Base-by-base conservation (phyloP, 2,888 invertebrate species). In the Trissoscelio sp. region DNA sequence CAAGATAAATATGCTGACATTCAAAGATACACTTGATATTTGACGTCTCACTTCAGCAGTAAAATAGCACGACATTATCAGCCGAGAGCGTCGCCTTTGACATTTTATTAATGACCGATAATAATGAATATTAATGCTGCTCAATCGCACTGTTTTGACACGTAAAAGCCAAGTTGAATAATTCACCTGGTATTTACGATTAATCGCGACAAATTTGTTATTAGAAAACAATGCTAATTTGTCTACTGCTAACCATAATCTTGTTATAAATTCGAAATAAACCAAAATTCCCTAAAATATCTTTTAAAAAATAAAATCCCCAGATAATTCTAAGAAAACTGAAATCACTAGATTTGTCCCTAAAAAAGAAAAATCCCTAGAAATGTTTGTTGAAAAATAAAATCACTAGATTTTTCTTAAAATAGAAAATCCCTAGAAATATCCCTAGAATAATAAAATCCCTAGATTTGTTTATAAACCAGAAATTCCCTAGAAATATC, bases 91-190 rank as follows among this genome's bases (percentile, higher is more conserved):
- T 22, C 5, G 48, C 9, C 22, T 22, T n/a, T 48, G 53, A 55
- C 67, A 44, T 42, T 67, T 55, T 53, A 67, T 67, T 67, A 67
- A 67, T 67, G 67, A 67, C 67, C 18, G 67, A 55, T 42, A 67
- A 53, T 67, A 55, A 48, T 18, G 16, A 44, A 48, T 48, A 48
- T 48, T 22, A 48, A 48, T 22, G 22, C 3, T 22, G 7, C 22
- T n/a, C 7, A 31, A 22, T 53, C 9, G 14, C 39, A 9, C 16
- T 57, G 57, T 57, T 57, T 37, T 57, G 57, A 57, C 55, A 37
- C 22, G 20, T 48, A 39, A 39, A 39, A 39, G n/a, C 14, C 1
- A 3, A 39, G 12, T 12, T 39, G 39, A 39, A 39, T 39, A 39
- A 39, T 39, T 39, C 14, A n/a, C n/a, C 39, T 39, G 39, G 2